Evolutionary conservation across 2,888 invertebrate genomes (phyloP).

Genomic region (Chaetogeoica ovagalla): DNA sequence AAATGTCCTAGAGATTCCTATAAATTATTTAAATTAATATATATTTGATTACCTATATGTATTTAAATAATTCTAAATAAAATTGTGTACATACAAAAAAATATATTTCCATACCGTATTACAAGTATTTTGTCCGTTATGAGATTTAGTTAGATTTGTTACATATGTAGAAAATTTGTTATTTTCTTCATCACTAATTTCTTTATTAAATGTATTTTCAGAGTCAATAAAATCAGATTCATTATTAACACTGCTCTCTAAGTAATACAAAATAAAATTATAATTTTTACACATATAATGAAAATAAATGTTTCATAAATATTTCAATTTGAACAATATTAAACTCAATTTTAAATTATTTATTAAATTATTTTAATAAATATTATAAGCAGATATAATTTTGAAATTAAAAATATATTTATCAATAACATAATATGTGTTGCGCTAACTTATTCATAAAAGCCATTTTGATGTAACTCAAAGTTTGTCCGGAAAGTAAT

Average conservation of each 20-base stretch:
- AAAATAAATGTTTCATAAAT: background rate
- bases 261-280: conserved; percentile 60
- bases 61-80: too few species aligned
- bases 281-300: background rate
- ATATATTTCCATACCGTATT: conserved; percentile 19
- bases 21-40: conserved; percentile 3
- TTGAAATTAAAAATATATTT: too few species aligned
- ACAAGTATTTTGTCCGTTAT: conserved; percentile 45
- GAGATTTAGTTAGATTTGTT: background rate
- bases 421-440: too few species aligned
- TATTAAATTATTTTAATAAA: too few species aligned
- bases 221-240: conserved; percentile 60
- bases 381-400: too few species aligned
- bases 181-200: conserved; percentile 63
- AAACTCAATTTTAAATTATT: too few species aligned
- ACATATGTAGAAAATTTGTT: conserved; percentile 39
- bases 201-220: conserved; percentile 58
- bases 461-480: too few species aligned
- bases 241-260: conserved; percentile 64
- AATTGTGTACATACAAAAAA: background rate
- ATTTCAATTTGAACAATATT: background rate
- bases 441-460: too few species aligned
- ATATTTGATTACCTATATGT: background rate
- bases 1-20: conserved; percentile 30
- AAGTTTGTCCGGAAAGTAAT: too few species aligned